Percentiles rank a stretch among this genome's conserved stretches.
Evolutionary conservation across 2,113 vertebrate genomes (phyloP).

Genomic region (Carlito syrichta): DNA sequence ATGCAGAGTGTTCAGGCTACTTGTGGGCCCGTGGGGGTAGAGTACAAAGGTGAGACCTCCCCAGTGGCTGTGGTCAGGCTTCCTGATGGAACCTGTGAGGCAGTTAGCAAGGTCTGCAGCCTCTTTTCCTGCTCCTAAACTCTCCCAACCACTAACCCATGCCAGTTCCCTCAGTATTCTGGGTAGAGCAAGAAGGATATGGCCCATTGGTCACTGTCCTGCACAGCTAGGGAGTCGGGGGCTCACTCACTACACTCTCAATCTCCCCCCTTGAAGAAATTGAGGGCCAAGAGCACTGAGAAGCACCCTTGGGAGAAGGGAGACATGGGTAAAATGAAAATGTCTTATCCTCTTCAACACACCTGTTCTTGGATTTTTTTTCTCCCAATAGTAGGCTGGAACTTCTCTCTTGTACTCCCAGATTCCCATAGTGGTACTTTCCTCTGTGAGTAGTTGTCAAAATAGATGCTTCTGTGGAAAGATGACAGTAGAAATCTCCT

Average conservation of each 20-base stretch:
- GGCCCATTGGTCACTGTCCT: neutral
- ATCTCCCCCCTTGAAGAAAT: neutral
- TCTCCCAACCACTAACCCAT: neutral
- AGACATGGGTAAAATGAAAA: neutral
- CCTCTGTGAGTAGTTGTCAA: neutral
- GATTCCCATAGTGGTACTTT: neutral
- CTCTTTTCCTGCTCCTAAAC: neutral
- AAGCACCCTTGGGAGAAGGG: neutral
- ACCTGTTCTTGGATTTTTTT: neutral
- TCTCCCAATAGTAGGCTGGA: neutral
- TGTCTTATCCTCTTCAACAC: neutral
- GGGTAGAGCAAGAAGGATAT: neutral
- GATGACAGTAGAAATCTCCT: neutral
- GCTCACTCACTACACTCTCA: neutral
- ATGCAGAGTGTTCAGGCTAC: neutral
- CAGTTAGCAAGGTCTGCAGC: neutral
- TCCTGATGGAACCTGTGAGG: neutral
- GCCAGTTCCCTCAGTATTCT: neutral
- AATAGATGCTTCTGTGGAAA: neutral
- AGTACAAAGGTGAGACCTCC: neutral
- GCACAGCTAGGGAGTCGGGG: neutral
- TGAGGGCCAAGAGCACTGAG: neutral
- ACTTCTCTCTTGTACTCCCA: neutral
- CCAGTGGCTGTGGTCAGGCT: neutral
- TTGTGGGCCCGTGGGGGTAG: neutral